Evolutionary conservation across 2,888 invertebrate genomes (phyloP).

Genomic region (Machimus atricapillus): DNA sequence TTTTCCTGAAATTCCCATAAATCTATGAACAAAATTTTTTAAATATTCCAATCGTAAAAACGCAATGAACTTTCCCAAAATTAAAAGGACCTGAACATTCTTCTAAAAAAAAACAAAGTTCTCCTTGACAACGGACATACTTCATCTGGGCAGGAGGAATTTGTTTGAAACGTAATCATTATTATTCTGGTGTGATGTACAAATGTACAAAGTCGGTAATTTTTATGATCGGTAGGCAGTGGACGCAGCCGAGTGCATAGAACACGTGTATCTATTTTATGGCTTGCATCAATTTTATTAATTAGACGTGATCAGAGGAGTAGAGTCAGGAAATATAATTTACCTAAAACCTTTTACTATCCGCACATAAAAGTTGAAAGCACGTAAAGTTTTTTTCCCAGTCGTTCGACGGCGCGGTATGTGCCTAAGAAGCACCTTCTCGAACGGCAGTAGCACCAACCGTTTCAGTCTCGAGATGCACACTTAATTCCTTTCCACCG

Average conservation of each 20-base stretch:
- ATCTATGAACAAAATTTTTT: background rate
- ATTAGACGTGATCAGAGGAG: slow-evolving; percentile 20
- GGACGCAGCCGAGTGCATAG: background rate
- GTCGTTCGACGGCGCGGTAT: background rate
- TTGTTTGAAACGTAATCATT: background rate
- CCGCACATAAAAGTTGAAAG: slow-evolving; percentile 22
- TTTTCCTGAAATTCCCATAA: background rate
- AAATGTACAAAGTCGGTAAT: background rate
- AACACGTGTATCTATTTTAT: slow-evolving; percentile 12
- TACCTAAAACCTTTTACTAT: slow-evolving; percentile 23
- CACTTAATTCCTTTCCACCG: slow-evolving; percentile 27
- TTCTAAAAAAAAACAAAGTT: background rate
- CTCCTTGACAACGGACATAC: background rate
- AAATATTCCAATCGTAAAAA: background rate
- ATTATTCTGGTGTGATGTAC: background rate
- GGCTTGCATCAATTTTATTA: slow-evolving; percentile 15
- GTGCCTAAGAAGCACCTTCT: background rate
- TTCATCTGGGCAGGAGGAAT: background rate
- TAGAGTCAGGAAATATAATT: slow-evolving; percentile 16
- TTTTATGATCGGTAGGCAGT: background rate
- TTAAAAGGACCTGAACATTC: background rate
- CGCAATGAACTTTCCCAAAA: background rate
- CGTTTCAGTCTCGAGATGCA: background rate
- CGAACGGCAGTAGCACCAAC: background rate
- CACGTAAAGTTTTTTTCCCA: background rate